A percentile compares a stretch with the other conserved stretches of the same genome.
Evolutionary conservation across 2,797 vertebrate genomes (phyloP).

Genomic region (Craterocephalus amniculus): DNA sequence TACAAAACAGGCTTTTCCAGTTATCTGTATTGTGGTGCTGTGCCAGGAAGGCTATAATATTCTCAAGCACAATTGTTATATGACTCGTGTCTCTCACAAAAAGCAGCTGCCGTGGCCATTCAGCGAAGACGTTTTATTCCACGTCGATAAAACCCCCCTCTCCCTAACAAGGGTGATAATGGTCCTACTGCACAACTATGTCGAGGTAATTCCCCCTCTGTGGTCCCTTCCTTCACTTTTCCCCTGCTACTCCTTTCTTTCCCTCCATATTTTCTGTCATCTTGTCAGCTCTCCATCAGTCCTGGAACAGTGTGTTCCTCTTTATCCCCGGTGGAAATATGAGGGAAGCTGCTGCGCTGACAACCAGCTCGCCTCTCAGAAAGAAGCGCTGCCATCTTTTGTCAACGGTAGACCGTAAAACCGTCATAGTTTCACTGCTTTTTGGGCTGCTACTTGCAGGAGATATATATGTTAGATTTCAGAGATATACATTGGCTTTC

Average conservation of each 20-base stretch:
- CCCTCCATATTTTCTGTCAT: slow-evolving; percentile 31
- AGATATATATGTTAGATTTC: slow-evolving; percentile 2
- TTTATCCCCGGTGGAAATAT: slow-evolving; percentile 46
- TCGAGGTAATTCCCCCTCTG: slow-evolving; percentile 45
- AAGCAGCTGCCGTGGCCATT: slow-evolving; percentile 20
- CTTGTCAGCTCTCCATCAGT: slow-evolving; percentile 31
- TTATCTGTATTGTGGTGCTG: background rate
- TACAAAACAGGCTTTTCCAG: background rate
- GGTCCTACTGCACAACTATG: slow-evolving; percentile 19
- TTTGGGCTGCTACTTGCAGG: background rate
- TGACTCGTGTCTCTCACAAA: background rate
- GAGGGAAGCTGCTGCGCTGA: slow-evolving; percentile 48
- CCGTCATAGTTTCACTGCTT: slow-evolving; percentile 1
- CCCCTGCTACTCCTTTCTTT: background rate
- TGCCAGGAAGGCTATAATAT: slow-evolving; percentile 1
- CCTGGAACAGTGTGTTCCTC: slow-evolving; percentile 60
- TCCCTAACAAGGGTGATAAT: slow-evolving; percentile 38
- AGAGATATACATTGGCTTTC: background rate
- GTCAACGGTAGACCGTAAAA: slow-evolving; percentile 24
- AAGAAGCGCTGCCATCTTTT: slow-evolving; percentile 29
- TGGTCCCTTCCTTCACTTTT: slow-evolving; percentile 1
- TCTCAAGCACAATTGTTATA: slow-evolving; percentile 5
- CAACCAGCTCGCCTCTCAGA: slow-evolving; percentile 49
- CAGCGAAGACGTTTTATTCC: slow-evolving; percentile 20
- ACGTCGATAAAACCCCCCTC: slow-evolving; percentile 25